Base-by-base conservation (phyloP, 2,888 invertebrate species). In the Argynnis bischoffii region DNA sequence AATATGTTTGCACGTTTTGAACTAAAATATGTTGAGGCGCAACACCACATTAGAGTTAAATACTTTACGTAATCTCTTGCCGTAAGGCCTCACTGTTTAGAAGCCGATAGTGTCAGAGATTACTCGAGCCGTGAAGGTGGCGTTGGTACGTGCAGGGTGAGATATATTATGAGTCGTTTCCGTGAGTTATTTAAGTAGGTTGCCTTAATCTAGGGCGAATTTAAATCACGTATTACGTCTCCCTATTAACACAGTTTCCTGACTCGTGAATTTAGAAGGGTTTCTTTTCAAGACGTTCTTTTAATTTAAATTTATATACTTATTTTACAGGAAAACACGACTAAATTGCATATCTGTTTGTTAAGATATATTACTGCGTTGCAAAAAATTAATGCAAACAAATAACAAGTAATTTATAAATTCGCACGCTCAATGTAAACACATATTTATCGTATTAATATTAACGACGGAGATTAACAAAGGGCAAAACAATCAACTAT, bases 171-270 rank as follows among this genome's bases (percentile, higher is more conserved):
- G 54, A 64, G 63, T 31, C 59, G 59, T 70, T 67, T 67, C 54
- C 70, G 69, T 72, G 69, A 69, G 64, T 72, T 66, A 72, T 73
- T 72, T 67, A 74, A 75, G 71, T 75, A 68, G 74, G 75, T 71
- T 72, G 73, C 67, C 70, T 67, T 70, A 70, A 74, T 71, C 75
- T 75, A 71, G 75, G 74, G 67, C 75, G 72, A 71, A 73, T 75
- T 75, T 75, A 72, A 73, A 75, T 73, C 73, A 72, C 70, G 69
- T 57, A 47, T 67, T 70, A 72, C 63, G 64, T 66, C 64, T 71
- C 60, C 63, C 69, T 63, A 69, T 68, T 68, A 73, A 70, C 71
- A 71, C 63, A 68, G 66, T 70, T 68, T 68, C 59, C 66, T 68
- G 56, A 56, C 57, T 65, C 18, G 50, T 35, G 53, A 65, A 63